Evolutionary conservation across 2,113 vertebrate genomes (phyloP), one percentile per base, ranked within the genome.

Genomic region (Dryoscopus gambensis): DNA sequence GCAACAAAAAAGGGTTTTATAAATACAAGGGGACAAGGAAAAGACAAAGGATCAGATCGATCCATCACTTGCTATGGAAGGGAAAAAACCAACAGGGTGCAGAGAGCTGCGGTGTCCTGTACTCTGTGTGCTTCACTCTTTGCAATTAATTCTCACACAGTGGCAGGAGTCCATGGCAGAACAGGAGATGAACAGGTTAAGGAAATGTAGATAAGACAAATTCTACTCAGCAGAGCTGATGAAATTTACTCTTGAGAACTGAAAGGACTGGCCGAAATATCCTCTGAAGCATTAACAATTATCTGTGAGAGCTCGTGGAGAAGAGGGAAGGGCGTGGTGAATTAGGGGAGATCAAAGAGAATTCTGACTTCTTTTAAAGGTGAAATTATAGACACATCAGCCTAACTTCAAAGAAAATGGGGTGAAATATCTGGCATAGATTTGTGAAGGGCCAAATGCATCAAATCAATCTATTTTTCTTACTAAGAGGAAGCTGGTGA

Each of bases 221-320:
- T 63, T 91, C 31, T 56, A 40, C 6, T 64, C 56, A 53, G 57
- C 22, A 83, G 30, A 24, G 13, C 28, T 90, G 57, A 76, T 69
- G 44, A 80, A 85, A 90, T 90, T 82, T 87, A 44, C 40, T 85
- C 31, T 53, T 11, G 15, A 93, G 65, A 76, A 85, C 37, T 33
- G 27, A 87, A 87, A 24, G 22, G 11, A 55, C 60, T 83, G 82
- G 33, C 70, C 2, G 0, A 95, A 94, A 94, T 89, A 75, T 11
- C 30, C 56, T 82, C 84, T 91, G 87, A 94, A 76, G 81, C 74
- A 87, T 85, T 94, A 91, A 90, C 10, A 93, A 91, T 79, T 91
- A 39, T 44, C 67, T 82, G 60, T 76, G 44, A 83, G 78, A 64
- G 19, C 57, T 91, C 2, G 0, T n/a, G 31, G n/a, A 82, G 40